Percentiles rank a stretch among this genome's conserved stretches.
phyloP scores from a whole-genome alignment of 2,113 vertebrate species.

The Leptosomus discolor region DNA sequence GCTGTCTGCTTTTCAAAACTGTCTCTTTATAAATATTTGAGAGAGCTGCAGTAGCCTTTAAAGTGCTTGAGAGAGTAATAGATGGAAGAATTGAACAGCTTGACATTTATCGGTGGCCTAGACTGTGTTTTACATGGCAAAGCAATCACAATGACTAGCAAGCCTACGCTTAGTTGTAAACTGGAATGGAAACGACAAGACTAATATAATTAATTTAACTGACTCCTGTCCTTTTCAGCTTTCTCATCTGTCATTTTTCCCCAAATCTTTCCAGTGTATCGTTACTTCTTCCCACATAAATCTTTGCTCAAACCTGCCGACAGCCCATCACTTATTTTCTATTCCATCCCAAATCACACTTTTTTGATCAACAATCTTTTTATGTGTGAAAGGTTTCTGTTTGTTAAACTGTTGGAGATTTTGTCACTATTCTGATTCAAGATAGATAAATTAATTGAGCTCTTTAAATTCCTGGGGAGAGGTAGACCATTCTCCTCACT shows the following conservation, averaged over 20 bases:
- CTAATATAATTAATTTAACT: not conserved
- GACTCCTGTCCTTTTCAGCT: not conserved
- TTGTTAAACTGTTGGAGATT: not conserved
- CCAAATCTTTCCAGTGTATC: not conserved
- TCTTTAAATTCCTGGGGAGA: not conserved
- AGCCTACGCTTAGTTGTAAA: not conserved
- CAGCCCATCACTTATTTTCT: not conserved
- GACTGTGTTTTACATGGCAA: not conserved
- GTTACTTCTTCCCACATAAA: not conserved
- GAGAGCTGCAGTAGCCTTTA: not conserved
- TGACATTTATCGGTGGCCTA: not conserved
- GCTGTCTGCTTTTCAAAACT: slow-evolving; percentile 2
- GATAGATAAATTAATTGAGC: not conserved
- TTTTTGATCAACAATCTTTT: not conserved
- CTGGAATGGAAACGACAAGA: not conserved
- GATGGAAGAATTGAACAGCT: not conserved
- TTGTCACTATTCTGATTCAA: not conserved
- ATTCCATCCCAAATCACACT: not conserved
- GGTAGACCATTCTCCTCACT: not conserved
- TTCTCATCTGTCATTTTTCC: not conserved
- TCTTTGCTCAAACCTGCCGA: not conserved
- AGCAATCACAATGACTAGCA: not conserved
- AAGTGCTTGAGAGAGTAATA: not conserved
- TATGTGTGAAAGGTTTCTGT: not conserved
- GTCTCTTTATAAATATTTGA: slow-evolving; percentile 12